phyloP scores from a whole-genome alignment of 2,797 vertebrate species.

The Cuniculus paca region DNA sequence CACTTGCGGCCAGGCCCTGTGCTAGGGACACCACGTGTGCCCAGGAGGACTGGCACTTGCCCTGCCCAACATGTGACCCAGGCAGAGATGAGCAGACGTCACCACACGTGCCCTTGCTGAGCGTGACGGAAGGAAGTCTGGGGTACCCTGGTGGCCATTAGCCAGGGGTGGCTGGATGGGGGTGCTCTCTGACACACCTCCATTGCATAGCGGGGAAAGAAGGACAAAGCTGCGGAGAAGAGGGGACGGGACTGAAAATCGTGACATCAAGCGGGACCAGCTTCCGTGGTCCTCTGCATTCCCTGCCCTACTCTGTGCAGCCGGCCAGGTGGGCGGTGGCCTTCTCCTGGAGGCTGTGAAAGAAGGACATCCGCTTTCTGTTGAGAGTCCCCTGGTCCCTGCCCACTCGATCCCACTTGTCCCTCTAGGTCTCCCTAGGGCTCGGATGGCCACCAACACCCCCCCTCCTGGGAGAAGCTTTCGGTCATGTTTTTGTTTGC shows the following conservation, averaged over 20 bases:
- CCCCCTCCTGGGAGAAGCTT: not conserved
- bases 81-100: not conserved
- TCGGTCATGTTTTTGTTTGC: not conserved
- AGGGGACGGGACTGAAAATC: not conserved
- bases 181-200: too few relatives aligned
- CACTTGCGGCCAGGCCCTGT: not conserved
- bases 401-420: not conserved
- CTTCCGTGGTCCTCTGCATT: rapidly evolving
- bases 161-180: not conserved
- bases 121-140: not conserved
- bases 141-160: not conserved
- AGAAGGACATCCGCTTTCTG: not conserved
- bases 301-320: too few relatives aligned
- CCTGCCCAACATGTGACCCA: not conserved
- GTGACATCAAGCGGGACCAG: not conserved
- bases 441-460: not conserved
- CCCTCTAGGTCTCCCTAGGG: not conserved
- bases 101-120: too few relatives aligned
- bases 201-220: not conserved
- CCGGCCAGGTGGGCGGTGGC: too few relatives aligned
- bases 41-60: not conserved
- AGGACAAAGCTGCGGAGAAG: not conserved
- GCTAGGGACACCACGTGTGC: not conserved
- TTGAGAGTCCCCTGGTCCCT: not conserved
- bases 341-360: too few relatives aligned